Evolutionary conservation across 2,113 vertebrate genomes (phyloP).

Genomic region (Tachycineta bicolor): DNA sequence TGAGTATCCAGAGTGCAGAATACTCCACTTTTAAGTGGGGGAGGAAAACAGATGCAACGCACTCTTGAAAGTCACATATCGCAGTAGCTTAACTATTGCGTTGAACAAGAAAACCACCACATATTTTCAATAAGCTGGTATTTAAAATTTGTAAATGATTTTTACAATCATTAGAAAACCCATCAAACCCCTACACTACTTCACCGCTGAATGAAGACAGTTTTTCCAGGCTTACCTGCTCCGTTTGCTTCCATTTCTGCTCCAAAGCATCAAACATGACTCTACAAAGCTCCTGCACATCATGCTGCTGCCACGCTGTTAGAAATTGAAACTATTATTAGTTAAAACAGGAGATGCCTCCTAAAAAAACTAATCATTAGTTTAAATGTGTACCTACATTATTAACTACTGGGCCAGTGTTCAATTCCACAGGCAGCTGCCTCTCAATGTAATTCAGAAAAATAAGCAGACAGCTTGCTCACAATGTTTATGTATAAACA

Average conservation of each 20-base stretch:
- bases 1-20: neutral
- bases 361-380: neutral
- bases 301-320: constrained; percentile 98
- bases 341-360: neutral
- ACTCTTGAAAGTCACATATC: neutral
- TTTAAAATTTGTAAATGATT: neutral
- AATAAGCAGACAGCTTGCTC: neutral
- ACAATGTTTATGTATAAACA: neutral
- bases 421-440: neutral
- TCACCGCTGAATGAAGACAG: neutral
- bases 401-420: neutral
- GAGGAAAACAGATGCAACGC: neutral
- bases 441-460: neutral
- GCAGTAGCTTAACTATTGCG: neutral
- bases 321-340: constrained; percentile 46
- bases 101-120: neutral
- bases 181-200: neutral
- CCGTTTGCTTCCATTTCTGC: constrained; percentile 99
- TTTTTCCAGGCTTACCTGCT: constrained; percentile 83
- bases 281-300: constrained; percentile 98
- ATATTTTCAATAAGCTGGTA: neutral
- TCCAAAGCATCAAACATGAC: constrained; percentile 99
- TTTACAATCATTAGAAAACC: neutral
- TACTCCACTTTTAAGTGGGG: neutral
- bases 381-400: neutral